Conservation (phyloP, 2,113 vertebrate species). For the Vimba vimba region DNA sequence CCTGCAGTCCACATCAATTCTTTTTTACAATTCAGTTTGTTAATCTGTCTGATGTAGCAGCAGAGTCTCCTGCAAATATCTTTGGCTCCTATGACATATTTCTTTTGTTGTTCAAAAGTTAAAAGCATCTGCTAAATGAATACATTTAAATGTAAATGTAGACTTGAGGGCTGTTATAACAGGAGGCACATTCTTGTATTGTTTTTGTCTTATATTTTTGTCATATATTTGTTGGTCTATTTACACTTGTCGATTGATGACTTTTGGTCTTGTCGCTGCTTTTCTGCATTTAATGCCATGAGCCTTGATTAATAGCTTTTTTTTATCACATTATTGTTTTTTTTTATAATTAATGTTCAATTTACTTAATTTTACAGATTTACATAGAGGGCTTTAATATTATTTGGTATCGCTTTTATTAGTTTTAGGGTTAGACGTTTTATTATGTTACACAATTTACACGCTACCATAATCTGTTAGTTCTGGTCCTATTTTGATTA, state of each 20-base stretch:
- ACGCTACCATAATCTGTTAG: background rate
- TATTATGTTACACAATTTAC: background rate
- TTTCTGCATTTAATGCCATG: too few species aligned
- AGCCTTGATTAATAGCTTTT: too few species aligned
- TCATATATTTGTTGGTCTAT: background rate
- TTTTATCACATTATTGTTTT: too few species aligned
- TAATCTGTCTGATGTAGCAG: background rate
- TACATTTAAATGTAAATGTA: background rate
- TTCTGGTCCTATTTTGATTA: background rate
- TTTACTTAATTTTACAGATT: background rate
- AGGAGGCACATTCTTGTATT: too few species aligned
- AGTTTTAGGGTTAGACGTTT: background rate
- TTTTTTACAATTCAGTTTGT: background rate
- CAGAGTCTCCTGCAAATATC: background rate
- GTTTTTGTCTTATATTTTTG: background rate
- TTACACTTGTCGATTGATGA: background rate
- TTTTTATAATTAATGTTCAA: too few species aligned
- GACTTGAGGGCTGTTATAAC: background rate
- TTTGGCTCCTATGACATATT: background rate
- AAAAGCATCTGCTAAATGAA: background rate
- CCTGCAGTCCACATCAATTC: background rate
- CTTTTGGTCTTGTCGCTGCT: background rate
- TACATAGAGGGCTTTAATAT: background rate
- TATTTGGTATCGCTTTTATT: background rate
- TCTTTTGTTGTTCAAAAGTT: background rate